Evolutionary conservation across 2,888 invertebrate genomes (phyloP), one percentile per base, ranked within the genome.

Genomic region (Tinea trinotella): DNA sequence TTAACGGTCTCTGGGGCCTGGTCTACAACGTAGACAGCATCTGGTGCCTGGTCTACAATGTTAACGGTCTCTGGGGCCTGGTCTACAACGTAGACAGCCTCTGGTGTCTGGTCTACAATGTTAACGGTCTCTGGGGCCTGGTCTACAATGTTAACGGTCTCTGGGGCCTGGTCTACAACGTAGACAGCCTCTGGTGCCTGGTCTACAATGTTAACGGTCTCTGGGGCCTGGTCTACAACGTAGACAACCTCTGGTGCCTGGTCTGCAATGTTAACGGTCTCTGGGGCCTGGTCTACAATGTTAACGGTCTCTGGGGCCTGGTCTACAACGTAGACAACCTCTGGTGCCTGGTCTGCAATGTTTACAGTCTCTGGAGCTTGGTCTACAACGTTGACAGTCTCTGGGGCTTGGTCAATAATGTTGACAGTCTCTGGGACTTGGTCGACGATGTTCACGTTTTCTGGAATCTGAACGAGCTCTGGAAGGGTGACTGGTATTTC

Each of bases 381-480:
- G 40, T 40, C 40, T 2, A 40, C 13, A 13, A 40, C 15, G 13
- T 13, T 40, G 15, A 35, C n/a, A 7, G 10, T 4, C 10, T 35
- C 35, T 4, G 35, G 35, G 5, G 12, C 35, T 35, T 35, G 35
- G n/a, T 35, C 35, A n/a, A 35, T 12, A 35, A 35, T 12, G 35
- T 35, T 35, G 35, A 35, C 35, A 7, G 10, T n/a, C 10, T 35
- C 35, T 35, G 35, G 35, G n/a, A n/a, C 35, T 12, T 35, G 35
- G 12, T 35, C n/a, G 35, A 35, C 35, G 35, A 35, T n/a, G 10
- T 35, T 35, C n/a, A 35, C 35, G 12, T 4, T 12, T 35, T 35
- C 35, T 35, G 24, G 50, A 9, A 52, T 12, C 15, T 52, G 35
- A 61, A 66, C 68, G 55, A 68, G 50, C 56, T 65, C 64, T 9